Evolutionary conservation across 2,888 invertebrate species (phyloP).

Genomic region (Autographa pulchrina): DNA sequence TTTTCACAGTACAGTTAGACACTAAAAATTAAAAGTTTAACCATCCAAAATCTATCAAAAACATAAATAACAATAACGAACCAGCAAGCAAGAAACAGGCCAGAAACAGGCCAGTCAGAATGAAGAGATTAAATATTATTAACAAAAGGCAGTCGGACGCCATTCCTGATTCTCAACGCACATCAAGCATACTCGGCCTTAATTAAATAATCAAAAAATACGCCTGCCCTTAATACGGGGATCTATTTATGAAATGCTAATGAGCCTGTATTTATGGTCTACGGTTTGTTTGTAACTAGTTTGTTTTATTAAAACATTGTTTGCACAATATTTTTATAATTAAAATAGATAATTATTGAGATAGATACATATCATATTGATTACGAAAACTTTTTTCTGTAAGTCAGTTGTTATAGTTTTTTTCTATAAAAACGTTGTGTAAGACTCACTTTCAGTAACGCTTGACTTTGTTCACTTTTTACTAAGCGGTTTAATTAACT

Average conservation of each 20-base stretch:
- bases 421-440: no score
- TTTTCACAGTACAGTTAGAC: not conserved
- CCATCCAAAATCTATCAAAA: slow-evolving; percentile 23
- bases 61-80: slow-evolving; percentile 50
- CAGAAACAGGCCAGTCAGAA: slow-evolving; percentile 56
- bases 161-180: slow-evolving; percentile 85
- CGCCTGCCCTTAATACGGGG: slow-evolving; percentile 54
- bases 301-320: slow-evolving; percentile 1
- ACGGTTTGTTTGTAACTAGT: slow-evolving; percentile 16
- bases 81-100: slow-evolving; percentile 33
- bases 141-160: slow-evolving; percentile 73
- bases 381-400: no score
- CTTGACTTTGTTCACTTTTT: no score
- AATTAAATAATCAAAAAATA: slow-evolving; percentile 81
- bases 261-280: slow-evolving; percentile 45
- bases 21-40: slow-evolving; percentile 1
- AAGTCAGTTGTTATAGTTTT: no score
- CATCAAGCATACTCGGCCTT: slow-evolving; percentile 71
- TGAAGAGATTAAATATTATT: slow-evolving; percentile 82
- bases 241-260: slow-evolving; percentile 56
- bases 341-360: no score
- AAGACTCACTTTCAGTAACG: no score
- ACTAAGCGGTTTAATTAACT: no score
- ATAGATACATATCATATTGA: no score
- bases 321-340: not conserved